Percentiles rank a stretch among this genome's conserved stretches.
Evolutionary conservation across 2,797 vertebrate species (phyloP).

Genomic region (Malurus leucopterus): DNA sequence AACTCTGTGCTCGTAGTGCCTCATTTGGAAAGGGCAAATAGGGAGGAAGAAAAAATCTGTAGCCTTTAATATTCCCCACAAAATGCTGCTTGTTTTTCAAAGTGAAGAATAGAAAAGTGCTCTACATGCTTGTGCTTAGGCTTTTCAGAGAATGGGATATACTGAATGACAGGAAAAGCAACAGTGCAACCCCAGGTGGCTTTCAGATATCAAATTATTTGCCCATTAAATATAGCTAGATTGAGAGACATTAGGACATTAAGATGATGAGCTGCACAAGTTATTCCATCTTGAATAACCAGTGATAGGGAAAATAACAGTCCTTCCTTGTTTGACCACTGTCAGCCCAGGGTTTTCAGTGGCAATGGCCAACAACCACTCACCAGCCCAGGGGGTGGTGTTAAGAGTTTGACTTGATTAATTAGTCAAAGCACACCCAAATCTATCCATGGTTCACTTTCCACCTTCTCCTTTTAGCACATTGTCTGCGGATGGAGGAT

Average conservation of each 20-base stretch:
- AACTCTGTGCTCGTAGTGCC: not conserved
- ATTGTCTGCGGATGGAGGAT: not conserved
- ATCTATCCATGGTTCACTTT: not conserved
- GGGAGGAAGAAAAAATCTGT: not conserved
- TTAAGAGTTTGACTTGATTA: not conserved
- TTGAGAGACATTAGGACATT: not conserved
- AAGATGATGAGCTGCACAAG: not conserved
- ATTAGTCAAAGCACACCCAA: not conserved
- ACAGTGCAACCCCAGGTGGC: not conserved
- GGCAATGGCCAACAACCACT: not conserved
- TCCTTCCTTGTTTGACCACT: not conserved
- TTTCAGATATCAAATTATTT: constrained; percentile 10
- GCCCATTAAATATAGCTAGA: not conserved
- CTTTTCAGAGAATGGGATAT: not conserved
- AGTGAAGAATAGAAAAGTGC: not conserved
- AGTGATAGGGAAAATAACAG: constrained; percentile 5
- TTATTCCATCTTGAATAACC: not conserved
- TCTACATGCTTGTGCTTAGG: not conserved
- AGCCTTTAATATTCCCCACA: not conserved
- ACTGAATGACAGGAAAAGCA: not conserved
- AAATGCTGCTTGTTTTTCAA: not conserved
- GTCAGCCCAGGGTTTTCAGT: not conserved
- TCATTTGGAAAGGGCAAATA: not conserved
- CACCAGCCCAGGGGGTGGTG: not conserved
- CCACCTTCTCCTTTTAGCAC: not conserved